A percentile compares a stretch with the other conserved stretches of the same genome.
Conservation (phyloP, 2,888 invertebrate genomes). For the Leptogaster cylindrica region DNA sequence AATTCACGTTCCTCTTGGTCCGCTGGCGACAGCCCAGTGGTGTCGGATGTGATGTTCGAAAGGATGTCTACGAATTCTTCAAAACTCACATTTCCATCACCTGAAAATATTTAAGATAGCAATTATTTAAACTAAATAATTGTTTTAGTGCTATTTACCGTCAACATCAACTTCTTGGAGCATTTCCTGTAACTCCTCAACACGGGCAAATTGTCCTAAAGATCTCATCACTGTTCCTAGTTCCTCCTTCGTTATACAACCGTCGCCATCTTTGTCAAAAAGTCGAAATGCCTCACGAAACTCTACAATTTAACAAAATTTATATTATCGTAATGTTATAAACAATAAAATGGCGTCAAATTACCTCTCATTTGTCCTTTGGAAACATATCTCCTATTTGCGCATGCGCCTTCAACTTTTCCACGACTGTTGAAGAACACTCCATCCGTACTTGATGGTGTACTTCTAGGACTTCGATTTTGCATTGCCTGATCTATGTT, state of each 20-base stretch:
- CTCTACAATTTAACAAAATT: slow-evolving; percentile 63
- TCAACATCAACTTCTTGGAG: slow-evolving; percentile 82
- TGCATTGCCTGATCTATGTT: slow-evolving; percentile 47
- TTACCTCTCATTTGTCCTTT: slow-evolving; percentile 85
- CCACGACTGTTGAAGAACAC: slow-evolving; percentile 53
- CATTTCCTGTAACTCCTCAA: slow-evolving; percentile 87
- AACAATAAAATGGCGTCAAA: no score
- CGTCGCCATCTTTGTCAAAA: slow-evolving; percentile 88
- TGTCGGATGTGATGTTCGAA: slow-evolving; percentile 74
- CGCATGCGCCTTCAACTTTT: slow-evolving; percentile 47
- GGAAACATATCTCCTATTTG: slow-evolving; percentile 60
- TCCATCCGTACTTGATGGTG: slow-evolving; percentile 49
- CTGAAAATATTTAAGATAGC: slow-evolving; percentile 60
- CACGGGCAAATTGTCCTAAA: slow-evolving; percentile 83
- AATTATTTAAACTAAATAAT: slow-evolving; percentile 12
- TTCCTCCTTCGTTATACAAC: slow-evolving; percentile 86
- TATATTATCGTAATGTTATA: no score
- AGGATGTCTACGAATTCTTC: slow-evolving; percentile 88
- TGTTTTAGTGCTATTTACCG: slow-evolving; percentile 62
- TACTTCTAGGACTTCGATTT: slow-evolving; percentile 47
- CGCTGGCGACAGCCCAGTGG: slow-evolving; percentile 66
- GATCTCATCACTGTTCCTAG: slow-evolving; percentile 85
- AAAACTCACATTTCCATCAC: slow-evolving; percentile 86
- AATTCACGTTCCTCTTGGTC: slow-evolving; percentile 84
- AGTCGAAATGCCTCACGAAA: slow-evolving; percentile 85